phyloP scores from a whole-genome alignment of 2,888 invertebrate species.

The Archaeoteleia sp. region DNA sequence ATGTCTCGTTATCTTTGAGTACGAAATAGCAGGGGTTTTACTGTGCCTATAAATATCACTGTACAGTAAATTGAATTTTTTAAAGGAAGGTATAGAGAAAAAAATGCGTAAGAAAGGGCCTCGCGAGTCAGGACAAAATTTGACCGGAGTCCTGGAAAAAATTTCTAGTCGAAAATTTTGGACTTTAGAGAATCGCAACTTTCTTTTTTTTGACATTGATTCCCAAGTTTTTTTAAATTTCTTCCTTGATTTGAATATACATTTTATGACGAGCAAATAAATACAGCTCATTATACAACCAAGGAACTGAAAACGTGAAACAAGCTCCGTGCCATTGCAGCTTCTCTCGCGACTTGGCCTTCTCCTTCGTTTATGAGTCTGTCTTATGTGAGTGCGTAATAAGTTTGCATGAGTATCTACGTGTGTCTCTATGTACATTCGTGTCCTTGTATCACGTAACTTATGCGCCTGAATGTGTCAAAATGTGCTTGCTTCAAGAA shows the following conservation, averaged over 20 bases:
- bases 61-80: conserved; percentile 41
- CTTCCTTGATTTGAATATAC: not conserved
- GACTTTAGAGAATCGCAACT: not conserved
- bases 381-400: conserved; percentile 26
- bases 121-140: conserved; percentile 21
- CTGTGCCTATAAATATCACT: conserved; percentile 37
- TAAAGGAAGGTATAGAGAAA: conserved; percentile 22
- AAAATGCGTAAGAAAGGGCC: conserved; percentile 23
- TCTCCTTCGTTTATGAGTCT: conserved; percentile 30
- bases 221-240: not conserved
- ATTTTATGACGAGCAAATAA: no score
- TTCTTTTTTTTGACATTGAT: not conserved
- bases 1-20: no score
- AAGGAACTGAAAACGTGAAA: no score
- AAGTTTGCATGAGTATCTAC: conserved; percentile 35
- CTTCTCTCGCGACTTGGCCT: conserved; percentile 28
- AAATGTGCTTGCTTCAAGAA: conserved; percentile 31
- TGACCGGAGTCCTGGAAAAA: conserved; percentile 29
- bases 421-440: conserved; percentile 36
- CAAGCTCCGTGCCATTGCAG: conserved; percentile 37
- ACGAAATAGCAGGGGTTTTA: not conserved
- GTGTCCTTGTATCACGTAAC: conserved; percentile 25
- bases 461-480: conserved; percentile 41
- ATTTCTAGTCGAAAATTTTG: conserved; percentile 45
- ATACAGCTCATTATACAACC: no score